Conservation (phyloP, 2,888 invertebrate species). For the Dynastes tityus region DNA sequence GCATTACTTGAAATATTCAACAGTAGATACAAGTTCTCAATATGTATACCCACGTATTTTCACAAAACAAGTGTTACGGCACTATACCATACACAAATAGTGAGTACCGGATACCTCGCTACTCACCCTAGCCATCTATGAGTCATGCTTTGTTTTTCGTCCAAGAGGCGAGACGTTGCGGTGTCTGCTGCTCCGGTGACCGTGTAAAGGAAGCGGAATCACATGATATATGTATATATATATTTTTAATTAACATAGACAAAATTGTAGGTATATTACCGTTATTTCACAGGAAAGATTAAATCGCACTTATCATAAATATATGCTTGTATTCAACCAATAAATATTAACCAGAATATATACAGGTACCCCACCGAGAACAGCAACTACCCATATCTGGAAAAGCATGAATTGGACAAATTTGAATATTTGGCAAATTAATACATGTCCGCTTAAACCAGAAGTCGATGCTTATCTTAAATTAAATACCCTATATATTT, state of each 20-base stretch:
- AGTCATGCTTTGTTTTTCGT: constrained; percentile 37
- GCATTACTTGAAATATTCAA: too few species aligned
- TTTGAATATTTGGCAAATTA: too few species aligned
- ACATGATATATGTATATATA: not conserved
- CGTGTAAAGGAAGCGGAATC: constrained; percentile 37
- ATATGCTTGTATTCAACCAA: too few species aligned
- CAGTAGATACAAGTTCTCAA: too few species aligned
- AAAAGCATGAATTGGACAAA: too few species aligned
- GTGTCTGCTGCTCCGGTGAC: constrained; percentile 23
- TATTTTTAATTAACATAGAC: not conserved
- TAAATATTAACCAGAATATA: too few species aligned
- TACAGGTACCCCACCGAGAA: too few species aligned
- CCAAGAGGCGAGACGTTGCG: constrained; percentile 38
- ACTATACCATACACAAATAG: constrained; percentile 1
- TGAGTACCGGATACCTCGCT: constrained; percentile 33
- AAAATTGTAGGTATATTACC: not conserved
- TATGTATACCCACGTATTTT: not conserved
- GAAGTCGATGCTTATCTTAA: too few species aligned
- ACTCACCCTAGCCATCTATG: constrained; percentile 26
- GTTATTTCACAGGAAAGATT: not conserved
- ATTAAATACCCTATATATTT: too few species aligned
- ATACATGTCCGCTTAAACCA: too few species aligned
- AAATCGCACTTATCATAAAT: not conserved
- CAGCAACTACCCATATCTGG: too few species aligned
- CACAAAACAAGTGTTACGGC: constrained; percentile 22